Evolutionary conservation across 2,797 vertebrate species (phyloP), one percentile per base, ranked within the genome.

Genomic region (Girardinus metallicus): DNA sequence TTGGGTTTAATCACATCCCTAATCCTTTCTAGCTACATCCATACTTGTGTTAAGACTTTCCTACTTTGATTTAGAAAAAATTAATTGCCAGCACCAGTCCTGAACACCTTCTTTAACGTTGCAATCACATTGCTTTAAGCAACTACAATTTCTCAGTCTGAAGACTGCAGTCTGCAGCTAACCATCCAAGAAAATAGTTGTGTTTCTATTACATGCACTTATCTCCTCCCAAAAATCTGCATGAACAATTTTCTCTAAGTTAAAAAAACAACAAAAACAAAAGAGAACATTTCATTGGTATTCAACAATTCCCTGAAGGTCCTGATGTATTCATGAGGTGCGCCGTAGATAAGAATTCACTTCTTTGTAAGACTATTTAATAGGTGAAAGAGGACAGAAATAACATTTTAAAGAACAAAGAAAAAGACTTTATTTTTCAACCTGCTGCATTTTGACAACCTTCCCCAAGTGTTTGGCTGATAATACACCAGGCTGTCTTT

Each of bases 341-440:
- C 74, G 76, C 68, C 51, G 73, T 75, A 89, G 93, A 93, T 94
- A 93, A 91, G 79, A 87, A 89, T 90, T 86, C 85, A 74, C 64
- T 84, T 85, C 79, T 83, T 84, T 91, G 86, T 88, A 85, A 85
- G 83, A 79, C 72, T 74, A 81, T 79, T 93, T 94, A 92, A 92
- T 88, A 82, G 90, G 82, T 81, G 85, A 83, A 80, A 85, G 81
- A 83, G 62, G 74, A 82, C 83, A 83, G 83, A 83, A 90, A 86
- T 92, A 86, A 89, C 92, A 91, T 93, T 94, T 93, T 91, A 91
- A 90, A 92, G 87, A 91, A 87, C 85, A 90, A 83, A 92, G 90
- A 93, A 86, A 93, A 91, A 91, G 83, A 89, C 53, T n/a, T 55
- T 55, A 55, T 55, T 55, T n/a, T 55, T 55, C 53, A 55, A 3